Conservation (phyloP, 2,113 vertebrate species). For the Bambusicola thoracicus region DNA sequence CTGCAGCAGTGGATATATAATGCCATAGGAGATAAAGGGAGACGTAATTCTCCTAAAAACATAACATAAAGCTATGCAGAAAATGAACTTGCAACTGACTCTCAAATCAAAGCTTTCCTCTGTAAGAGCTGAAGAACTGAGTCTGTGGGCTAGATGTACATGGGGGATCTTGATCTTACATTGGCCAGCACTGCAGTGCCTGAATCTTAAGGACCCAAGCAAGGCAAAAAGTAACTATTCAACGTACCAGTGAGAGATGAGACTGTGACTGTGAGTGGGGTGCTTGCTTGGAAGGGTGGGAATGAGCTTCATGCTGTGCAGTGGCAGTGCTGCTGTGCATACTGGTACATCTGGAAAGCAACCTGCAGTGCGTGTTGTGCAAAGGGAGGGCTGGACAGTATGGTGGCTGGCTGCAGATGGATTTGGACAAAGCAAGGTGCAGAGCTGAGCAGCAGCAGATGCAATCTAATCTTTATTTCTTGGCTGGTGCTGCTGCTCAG, state of each 20-base stretch:
- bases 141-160: background rate
- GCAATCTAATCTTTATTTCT: background rate
- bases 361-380: background rate
- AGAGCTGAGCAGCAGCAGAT: background rate
- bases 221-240: background rate
- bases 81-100: background rate
- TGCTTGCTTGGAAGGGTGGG: background rate
- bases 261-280: background rate
- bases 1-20: background rate
- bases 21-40: background rate
- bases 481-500: constrained; percentile 19
- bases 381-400: background rate
- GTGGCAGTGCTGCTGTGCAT: background rate
- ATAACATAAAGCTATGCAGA: background rate
- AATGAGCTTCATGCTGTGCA: background rate
- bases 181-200: background rate
- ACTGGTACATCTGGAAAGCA: background rate
- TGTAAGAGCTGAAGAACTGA: background rate
- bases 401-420: background rate
- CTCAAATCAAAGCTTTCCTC: background rate
- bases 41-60: background rate
- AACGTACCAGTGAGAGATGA: background rate
- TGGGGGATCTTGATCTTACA: background rate
- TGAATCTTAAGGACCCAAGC: background rate
- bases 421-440: background rate